These are phyloP conservation scores for Perognathus longimembris DNA, from an alignment of 2,113 vertebrate species.

Conservation along the genomic window DNA sequence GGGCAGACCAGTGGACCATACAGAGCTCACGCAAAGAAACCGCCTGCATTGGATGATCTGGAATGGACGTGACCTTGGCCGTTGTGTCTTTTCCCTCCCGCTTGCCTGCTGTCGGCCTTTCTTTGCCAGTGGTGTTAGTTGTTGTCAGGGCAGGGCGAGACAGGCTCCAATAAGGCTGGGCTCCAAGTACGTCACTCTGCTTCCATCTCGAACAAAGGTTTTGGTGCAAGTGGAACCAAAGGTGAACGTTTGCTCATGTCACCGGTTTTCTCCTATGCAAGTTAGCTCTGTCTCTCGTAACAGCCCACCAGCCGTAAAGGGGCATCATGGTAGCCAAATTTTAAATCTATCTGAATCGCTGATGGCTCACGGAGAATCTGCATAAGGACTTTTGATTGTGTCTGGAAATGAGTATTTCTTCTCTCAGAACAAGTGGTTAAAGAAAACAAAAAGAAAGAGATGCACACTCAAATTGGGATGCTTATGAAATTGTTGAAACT, in stretches of 20 bases:
- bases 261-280: neutral
- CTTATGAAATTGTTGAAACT: conserved; percentile 38
- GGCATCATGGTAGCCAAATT: conserved; percentile 7
- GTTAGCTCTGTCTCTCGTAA: neutral
- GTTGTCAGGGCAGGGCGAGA: neutral
- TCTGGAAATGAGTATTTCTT: conserved; percentile 28
- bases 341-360: neutral
- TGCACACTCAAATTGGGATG: conserved; percentile 52
- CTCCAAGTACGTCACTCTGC: neutral
- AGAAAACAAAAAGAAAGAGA: neutral
- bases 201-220: conserved; percentile 1
- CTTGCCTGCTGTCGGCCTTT: conserved; percentile 42
- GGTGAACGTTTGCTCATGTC: neutral
- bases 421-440: neutral
- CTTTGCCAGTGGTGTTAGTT: neutral
- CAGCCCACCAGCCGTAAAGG: neutral
- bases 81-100: neutral
- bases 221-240: neutral
- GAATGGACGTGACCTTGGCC: neutral
- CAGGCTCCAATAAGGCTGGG: no score
- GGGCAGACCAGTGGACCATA: neutral
- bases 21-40: neutral
- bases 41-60: neutral
- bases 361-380: neutral
- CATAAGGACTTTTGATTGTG: neutral